Conservation (phyloP, 2,888 invertebrate genomes). For the Shargacucullia verbasci region DNA sequence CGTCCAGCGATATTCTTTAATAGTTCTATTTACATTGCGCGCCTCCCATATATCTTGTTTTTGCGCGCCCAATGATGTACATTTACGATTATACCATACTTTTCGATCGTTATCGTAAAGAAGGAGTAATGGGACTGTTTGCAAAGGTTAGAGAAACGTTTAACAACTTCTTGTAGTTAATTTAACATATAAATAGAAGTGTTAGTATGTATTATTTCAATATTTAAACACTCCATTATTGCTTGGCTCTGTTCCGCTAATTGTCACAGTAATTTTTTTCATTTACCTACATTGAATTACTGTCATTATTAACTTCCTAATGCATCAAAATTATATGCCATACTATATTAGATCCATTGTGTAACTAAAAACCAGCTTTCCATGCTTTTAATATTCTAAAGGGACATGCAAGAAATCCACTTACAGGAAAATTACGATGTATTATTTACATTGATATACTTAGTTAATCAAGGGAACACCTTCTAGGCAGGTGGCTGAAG, state of each 20-base stretch:
- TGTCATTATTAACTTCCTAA: constrained; percentile 24
- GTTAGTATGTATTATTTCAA: constrained; percentile 33
- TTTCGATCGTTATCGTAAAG: constrained; percentile 64
- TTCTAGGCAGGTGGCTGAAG: constrained; percentile 35
- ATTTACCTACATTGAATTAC: constrained; percentile 18
- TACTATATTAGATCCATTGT: constrained; percentile 3
- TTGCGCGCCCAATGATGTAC: constrained; percentile 52
- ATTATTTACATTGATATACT: constrained; percentile 49
- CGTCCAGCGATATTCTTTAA: constrained; percentile 53
- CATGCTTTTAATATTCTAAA: constrained; percentile 24
- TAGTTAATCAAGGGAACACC: constrained; percentile 37
- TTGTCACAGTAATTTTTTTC: constrained; percentile 43
- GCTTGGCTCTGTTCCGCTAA: constrained; percentile 25
- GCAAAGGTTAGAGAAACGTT: constrained; percentile 65
- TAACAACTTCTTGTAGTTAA: constrained; percentile 46
- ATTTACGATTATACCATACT: constrained; percentile 59
- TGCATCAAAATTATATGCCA: constrained; percentile 27
- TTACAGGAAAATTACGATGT: constrained; percentile 47
- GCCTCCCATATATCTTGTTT: constrained; percentile 55
- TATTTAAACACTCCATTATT: constrained; percentile 38
- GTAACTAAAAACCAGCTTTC: constrained; percentile 14
- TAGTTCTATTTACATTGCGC: constrained; percentile 56
- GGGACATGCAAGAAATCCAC: constrained; percentile 21
- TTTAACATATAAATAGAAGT: constrained; percentile 43
- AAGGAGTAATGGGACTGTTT: constrained; percentile 60